These are phyloP conservation scores for Rhinolophus sinicus DNA, from an alignment of 2,113 vertebrate genomes.

Conservation along the genomic window DNA sequence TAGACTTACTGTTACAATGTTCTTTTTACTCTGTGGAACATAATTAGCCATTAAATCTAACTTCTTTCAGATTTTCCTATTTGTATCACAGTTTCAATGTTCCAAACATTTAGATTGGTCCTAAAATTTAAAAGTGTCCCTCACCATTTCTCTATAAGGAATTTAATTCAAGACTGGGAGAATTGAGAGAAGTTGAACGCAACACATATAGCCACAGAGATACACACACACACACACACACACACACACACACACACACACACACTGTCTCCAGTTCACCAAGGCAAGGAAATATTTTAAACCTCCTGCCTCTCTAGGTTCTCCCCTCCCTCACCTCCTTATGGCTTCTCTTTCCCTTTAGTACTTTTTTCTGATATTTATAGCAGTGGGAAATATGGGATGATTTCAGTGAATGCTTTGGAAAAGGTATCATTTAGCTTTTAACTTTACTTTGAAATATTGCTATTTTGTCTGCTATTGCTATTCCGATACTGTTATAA, in stretches of 20 bases:
- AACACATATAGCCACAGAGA: neutral
- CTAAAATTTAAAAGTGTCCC: neutral
- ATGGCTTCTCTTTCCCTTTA: neutral
- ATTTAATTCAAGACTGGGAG: constrained; percentile 29
- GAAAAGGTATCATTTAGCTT: neutral
- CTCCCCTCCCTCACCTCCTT: rapidly evolving
- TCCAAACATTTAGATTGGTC: constrained; percentile 32
- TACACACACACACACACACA: neutral
- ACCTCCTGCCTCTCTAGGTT: neutral
- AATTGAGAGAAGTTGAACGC: neutral
- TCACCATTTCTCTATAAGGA: neutral
- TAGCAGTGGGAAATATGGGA: neutral
- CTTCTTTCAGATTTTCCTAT: constrained; percentile 53
- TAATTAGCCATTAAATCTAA: constrained; percentile 52
- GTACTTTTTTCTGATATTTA: neutral
- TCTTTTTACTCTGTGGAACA: constrained; percentile 28
- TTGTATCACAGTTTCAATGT: constrained; percentile 46
- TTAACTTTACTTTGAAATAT: neutral
- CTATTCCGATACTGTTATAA: neutral
- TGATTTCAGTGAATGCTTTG: neutral
- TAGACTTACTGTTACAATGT: neutral
- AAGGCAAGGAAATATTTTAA: neutral
- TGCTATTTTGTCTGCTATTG: neutral
- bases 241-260: too few species aligned
- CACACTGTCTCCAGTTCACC: neutral